Evolutionary conservation across 2,113 vertebrate genomes (phyloP), one percentile per base, ranked within the genome.

Genomic region (Hucho hucho): DNA sequence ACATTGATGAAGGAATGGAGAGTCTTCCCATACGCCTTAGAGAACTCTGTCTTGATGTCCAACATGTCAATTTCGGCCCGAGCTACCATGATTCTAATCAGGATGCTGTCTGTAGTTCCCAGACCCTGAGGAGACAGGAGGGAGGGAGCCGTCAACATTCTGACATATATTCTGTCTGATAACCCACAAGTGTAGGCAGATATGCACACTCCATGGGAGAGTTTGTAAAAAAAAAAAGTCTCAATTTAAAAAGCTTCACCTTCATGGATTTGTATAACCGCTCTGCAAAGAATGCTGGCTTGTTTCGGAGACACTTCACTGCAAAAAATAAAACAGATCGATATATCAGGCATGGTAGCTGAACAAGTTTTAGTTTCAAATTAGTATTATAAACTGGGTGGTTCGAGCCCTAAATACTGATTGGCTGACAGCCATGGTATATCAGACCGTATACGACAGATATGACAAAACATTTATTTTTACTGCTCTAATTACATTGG

Each of bases 1-100:
- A 99, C 98, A 95, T 98, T 96, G 66, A 99, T 99, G 91, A 99
- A 99, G 74, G 97, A 98, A 89, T 96, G 64, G 0, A 99, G 95
- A 0, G 95, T 96, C 84, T 98, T 98, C 25, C 96, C 95, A 0
- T 98, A 99, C 84, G 91, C 89, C 86, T 93, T 93, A 84, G 93
- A 93, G 89, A 99, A 99, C 79, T 96, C 89, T 0, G 85, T 91
- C 64, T 96, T 93, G 78, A 99, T 98, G 80, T 98, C 92, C 78
- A 97, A 64, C 98, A 99, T 96, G 84, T 99, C 98, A 0, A 97
- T 86, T 81, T 99, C 97, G 0, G 93, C 93, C 49, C 97, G 94
- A 22, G 97, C 90, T n/a, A 99, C 95, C 97, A 99, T 98, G 76
- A 96, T 93, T 81, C 98, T 91, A 80, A 99, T 95, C 77, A 99